Percentiles rank a stretch among this genome's conserved stretches.
phyloP scores from a whole-genome alignment of 2,888 invertebrate species.

The Xestia xanthographa region DNA sequence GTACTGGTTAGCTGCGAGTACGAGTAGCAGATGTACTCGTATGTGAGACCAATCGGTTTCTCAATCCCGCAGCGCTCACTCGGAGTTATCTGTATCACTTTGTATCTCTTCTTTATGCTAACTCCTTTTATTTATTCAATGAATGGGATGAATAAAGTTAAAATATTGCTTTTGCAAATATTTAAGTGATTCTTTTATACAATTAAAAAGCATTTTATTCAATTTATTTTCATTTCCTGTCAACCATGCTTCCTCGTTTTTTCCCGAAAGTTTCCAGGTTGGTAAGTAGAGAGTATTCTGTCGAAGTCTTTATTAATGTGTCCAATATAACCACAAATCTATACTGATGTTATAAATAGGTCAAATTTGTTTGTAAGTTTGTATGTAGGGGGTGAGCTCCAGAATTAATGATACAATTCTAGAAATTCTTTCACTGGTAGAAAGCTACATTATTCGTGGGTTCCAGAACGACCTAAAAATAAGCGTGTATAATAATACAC shows the following conservation, averaged over 20 bases:
- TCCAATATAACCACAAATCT: not conserved
- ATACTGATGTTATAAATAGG: too few relatives aligned
- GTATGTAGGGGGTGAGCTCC: too few relatives aligned
- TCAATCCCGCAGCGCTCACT: conserved; percentile 39
- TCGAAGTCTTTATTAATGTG: not conserved
- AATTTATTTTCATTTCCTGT: conserved; percentile 4
- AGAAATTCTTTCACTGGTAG: too few relatives aligned
- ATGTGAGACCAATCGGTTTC: conserved; percentile 31
- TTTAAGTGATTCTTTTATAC: not conserved
- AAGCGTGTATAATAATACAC: too few relatives aligned
- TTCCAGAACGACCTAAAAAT: too few relatives aligned
- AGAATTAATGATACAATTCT: too few relatives aligned
- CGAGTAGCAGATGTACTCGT: not conserved
- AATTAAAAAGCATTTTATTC: not conserved
- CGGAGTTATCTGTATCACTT: conserved; percentile 40
- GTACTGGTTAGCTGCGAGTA: conserved; percentile 27
- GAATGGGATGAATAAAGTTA: conserved; percentile 3
- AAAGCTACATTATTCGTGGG: too few relatives aligned
- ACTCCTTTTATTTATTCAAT: conserved; percentile 36
- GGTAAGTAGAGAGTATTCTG: not conserved
- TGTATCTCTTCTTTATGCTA: conserved; percentile 44
- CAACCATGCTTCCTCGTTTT: not conserved
- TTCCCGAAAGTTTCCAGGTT: not conserved
- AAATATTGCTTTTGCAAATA: not conserved
- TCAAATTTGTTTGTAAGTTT: too few relatives aligned